phyloP scores from a whole-genome alignment of 2,113 vertebrate genomes.

The Antechinus stuartii region DNA sequence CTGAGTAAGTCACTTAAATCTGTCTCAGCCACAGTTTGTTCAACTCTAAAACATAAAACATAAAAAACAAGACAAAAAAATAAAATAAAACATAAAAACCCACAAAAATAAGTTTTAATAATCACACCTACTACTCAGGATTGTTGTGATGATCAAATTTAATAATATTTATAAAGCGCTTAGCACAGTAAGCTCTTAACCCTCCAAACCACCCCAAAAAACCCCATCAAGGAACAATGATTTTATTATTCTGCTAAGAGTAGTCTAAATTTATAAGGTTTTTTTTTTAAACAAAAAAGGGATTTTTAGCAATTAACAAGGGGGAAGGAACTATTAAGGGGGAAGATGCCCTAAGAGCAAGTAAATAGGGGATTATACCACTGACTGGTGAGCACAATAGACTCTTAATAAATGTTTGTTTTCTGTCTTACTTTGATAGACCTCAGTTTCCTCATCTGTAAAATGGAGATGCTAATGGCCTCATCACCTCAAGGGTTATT shows the following conservation, averaged over 20 bases:
- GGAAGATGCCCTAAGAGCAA: no score
- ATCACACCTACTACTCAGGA: background rate
- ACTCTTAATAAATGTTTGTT: background rate
- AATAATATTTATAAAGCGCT: background rate
- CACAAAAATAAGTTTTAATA: background rate
- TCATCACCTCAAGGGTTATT: background rate
- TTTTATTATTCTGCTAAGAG: no score
- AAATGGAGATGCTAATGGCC: background rate
- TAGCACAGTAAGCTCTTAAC: background rate
- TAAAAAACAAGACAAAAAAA: no score
- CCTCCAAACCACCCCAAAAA: no score
- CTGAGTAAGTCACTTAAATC: background rate
- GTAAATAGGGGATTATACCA: no score
- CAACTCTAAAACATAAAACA: background rate
- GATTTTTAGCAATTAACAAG: no score
- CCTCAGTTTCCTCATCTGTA: background rate
- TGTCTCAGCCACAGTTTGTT: background rate
- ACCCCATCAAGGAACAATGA: no score
- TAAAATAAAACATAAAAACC: no score
- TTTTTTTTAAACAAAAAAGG: no score
- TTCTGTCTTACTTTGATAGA: background rate
- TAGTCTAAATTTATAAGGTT: no score
- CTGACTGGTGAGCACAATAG: no score
- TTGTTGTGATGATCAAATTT: background rate
- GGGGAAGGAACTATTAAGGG: no score